Evolutionary conservation across 2,797 vertebrate genomes (phyloP).

Genomic region (Neoniphon sammara): DNA sequence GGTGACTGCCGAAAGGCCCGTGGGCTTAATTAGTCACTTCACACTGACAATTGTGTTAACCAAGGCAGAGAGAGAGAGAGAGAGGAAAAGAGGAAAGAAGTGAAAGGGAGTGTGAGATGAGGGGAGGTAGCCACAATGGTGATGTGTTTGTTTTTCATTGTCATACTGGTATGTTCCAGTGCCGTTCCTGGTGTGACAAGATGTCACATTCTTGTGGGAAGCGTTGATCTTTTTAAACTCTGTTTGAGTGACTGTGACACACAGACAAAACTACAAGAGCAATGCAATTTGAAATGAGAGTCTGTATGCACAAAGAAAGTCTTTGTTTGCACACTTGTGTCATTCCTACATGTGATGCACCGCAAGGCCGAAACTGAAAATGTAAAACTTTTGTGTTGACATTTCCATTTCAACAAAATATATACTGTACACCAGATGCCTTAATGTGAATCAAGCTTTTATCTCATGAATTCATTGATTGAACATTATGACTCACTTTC

Average conservation of each 20-base stretch:
- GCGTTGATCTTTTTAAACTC: slow-evolving; percentile 10
- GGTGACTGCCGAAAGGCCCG: slow-evolving; percentile 34
- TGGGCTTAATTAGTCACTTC: slow-evolving; percentile 64
- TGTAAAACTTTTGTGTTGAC: neutral
- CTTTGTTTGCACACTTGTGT: neutral
- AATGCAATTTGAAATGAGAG: neutral
- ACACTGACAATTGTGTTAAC: slow-evolving; percentile 59
- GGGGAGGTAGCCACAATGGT: slow-evolving; percentile 31
- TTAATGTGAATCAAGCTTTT: neutral
- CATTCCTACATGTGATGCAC: neutral
- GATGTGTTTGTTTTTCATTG: slow-evolving; percentile 43
- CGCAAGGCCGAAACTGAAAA: neutral
- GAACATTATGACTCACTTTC: neutral
- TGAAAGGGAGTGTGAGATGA: slow-evolving; percentile 34
- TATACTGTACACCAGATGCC: neutral
- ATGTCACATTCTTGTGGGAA: slow-evolving; percentile 18
- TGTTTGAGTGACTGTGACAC: slow-evolving; percentile 4
- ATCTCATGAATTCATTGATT: neutral
- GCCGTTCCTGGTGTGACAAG: slow-evolving; percentile 19
- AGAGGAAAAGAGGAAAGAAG: slow-evolving; percentile 18
- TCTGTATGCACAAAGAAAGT: neutral
- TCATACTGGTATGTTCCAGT: slow-evolving; percentile 12
- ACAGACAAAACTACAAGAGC: neutral
- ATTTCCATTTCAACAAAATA: neutral
- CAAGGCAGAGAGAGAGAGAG: slow-evolving; percentile 14